phyloP scores from a whole-genome alignment of 2,888 invertebrate genomes.

The Drepanosiphum platanoidis region DNA sequence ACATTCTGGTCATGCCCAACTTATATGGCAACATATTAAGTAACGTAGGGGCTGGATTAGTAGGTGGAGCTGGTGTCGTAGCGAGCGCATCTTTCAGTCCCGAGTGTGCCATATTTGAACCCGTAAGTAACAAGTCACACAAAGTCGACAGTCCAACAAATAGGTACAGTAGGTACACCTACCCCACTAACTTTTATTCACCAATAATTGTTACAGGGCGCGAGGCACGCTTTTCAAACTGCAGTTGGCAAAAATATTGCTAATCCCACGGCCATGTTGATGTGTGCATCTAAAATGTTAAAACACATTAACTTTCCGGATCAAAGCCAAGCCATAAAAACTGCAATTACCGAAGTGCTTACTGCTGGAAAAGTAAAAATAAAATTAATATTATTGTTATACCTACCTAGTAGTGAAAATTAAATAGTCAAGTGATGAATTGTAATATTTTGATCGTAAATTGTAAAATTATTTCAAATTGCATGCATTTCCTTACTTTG shows the following conservation, averaged over 20 bases:
- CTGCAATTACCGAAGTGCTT: slow-evolving; percentile 84
- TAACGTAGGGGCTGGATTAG: slow-evolving; percentile 94
- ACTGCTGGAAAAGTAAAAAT: slow-evolving; percentile 85
- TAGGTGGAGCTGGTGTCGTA: slow-evolving; percentile 98
- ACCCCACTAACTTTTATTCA: too few species aligned
- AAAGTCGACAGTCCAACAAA: too few species aligned
- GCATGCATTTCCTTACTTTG: not conserved
- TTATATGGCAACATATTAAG: slow-evolving; percentile 98
- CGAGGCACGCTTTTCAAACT: slow-evolving; percentile 93
- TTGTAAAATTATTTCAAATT: not conserved
- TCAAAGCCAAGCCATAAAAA: slow-evolving; percentile 84
- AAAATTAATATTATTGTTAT: not conserved
- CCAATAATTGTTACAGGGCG: slow-evolving; percentile 83
- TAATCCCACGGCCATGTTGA: slow-evolving; percentile 96
- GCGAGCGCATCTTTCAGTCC: slow-evolving; percentile 95
- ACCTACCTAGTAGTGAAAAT: not conserved
- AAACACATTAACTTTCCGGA: slow-evolving; percentile 89
- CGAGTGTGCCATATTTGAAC: slow-evolving; percentile 95
- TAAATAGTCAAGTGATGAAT: not conserved
- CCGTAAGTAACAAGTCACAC: too few species aligned
- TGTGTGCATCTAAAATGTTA: slow-evolving; percentile 91
- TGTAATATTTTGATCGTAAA: not conserved
- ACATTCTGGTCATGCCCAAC: slow-evolving; percentile 98
- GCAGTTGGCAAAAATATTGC: slow-evolving; percentile 95
- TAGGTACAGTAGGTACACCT: too few species aligned